These are phyloP conservation scores for Halocaridina rubra DNA, from an alignment of 2,888 invertebrate species.

Conservation along the genomic window DNA sequence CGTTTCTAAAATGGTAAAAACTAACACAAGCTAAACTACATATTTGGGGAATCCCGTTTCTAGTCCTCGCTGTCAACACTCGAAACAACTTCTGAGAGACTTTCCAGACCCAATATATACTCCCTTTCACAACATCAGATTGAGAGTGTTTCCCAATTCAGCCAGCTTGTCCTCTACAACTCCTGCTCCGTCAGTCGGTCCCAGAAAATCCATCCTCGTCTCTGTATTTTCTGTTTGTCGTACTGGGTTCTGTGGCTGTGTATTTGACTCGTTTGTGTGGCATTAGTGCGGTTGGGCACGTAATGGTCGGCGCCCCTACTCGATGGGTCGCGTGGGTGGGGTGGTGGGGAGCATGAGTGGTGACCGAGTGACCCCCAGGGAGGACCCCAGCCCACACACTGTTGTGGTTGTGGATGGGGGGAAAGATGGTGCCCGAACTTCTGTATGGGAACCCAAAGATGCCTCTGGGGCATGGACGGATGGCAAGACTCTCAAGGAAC, in stretches of 20 bases:
- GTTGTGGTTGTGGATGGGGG: constrained; percentile 60
- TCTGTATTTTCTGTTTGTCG: too few relatives aligned
- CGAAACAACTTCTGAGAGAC: too few relatives aligned
- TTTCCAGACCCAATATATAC: too few relatives aligned
- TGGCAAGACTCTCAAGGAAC: constrained; percentile 57
- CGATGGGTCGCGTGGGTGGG: constrained; percentile 63
- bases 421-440: constrained; percentile 60
- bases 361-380: constrained; percentile 61
- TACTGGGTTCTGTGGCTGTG: neutral
- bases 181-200: too few relatives aligned
- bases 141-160: too few relatives aligned
- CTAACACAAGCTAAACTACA: too few relatives aligned
- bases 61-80: too few relatives aligned
- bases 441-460: constrained; percentile 63
- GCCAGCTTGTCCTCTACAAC: too few relatives aligned
- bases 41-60: too few relatives aligned
- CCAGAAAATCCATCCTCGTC: too few relatives aligned
- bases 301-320: constrained; percentile 47
- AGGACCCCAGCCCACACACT: constrained; percentile 60
- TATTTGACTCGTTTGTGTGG: neutral
- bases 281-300: neutral
- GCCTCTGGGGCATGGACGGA: constrained; percentile 57
- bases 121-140: too few relatives aligned
- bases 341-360: constrained; percentile 63
- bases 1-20: too few relatives aligned